These are phyloP conservation scores for Ormyrus pomaceus DNA, from an alignment of 2,888 invertebrate genomes.

Conservation along the genomic window DNA sequence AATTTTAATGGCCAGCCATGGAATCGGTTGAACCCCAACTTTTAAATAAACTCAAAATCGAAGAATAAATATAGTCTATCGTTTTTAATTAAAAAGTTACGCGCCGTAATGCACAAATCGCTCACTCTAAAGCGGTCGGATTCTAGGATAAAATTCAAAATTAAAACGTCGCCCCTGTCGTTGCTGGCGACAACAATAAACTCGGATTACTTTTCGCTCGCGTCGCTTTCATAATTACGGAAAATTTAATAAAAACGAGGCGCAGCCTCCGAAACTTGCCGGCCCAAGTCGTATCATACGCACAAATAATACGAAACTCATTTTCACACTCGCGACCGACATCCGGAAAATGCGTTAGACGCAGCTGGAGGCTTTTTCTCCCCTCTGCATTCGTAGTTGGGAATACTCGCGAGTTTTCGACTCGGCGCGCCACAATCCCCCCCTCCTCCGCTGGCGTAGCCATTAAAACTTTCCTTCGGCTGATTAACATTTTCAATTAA, in stretches of 20 bases:
- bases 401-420: constrained; percentile 20
- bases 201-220: not conserved
- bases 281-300: not conserved
- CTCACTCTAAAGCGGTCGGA: not conserved
- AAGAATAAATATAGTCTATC: not conserved
- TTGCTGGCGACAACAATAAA: not conserved
- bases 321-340: constrained; percentile 37
- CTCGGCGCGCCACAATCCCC: not conserved
- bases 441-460: not conserved
- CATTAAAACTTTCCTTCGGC: constrained; percentile 48
- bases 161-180: constrained; percentile 12
- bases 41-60: not conserved
- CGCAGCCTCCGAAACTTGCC: not conserved
- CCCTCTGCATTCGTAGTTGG: not conserved
- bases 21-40: not conserved
- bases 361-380: constrained; percentile 42
- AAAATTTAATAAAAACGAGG: constrained; percentile 44
- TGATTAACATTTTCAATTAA: constrained; percentile 55
- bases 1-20: no score
- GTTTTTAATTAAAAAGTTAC: constrained; percentile 22
- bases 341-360: constrained; percentile 38
- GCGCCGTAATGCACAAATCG: not conserved
- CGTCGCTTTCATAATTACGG: constrained; percentile 2
- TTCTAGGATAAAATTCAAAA: constrained; percentile 28
- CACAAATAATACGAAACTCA: constrained; percentile 42